Evolutionary conservation across 2,113 vertebrate genomes (phyloP).

Genomic region (Neolamprologus sp.): DNA sequence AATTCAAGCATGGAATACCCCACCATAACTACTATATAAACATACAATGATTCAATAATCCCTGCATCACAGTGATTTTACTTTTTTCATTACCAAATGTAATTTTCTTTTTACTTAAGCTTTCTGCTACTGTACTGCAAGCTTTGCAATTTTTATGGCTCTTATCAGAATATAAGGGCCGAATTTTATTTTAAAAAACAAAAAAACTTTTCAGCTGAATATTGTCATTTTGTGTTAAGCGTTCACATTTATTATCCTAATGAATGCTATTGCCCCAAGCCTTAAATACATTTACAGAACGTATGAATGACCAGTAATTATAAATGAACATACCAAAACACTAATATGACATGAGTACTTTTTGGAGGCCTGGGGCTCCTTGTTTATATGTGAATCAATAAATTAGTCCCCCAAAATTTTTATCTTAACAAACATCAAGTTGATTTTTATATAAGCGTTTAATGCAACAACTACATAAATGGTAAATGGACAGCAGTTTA

Average conservation of each 20-base stretch:
- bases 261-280: not conserved
- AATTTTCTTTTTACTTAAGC: not conserved
- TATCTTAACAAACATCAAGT: not conserved
- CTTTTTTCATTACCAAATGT: not conserved
- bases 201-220: not conserved
- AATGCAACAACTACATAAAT: not conserved
- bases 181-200: not conserved
- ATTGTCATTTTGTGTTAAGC: not conserved
- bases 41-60: not conserved
- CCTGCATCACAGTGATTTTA: not conserved
- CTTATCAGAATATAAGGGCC: not conserved
- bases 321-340: not conserved
- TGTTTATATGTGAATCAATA: not conserved
- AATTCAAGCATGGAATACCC: not conserved
- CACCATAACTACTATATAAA: not conserved
- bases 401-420: not conserved
- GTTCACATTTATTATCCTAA: not conserved
- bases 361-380: not conserved
- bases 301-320: not conserved
- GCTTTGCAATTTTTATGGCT: not conserved
- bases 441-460: not conserved
- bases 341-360: not conserved
- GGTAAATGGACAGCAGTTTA: not conserved
- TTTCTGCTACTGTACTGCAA: not conserved
- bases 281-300: not conserved